These are phyloP conservation scores for Diachasma alloeum DNA, from an alignment of 1,140 invertebrate species.

Conservation along the genomic window DNA sequence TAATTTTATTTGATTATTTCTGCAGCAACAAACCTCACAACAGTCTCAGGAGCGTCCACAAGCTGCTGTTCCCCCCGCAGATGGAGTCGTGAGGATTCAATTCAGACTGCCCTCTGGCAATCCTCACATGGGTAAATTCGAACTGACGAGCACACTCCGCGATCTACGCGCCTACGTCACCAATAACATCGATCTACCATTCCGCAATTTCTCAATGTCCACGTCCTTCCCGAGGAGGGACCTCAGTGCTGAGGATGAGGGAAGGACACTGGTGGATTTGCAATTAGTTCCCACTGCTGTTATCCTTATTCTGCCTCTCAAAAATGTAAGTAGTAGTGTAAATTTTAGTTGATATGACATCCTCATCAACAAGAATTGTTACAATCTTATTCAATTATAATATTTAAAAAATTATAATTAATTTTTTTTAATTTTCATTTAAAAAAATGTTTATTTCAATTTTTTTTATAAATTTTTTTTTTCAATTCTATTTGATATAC, in stretches of 20 bases:
- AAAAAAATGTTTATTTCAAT: too few species aligned
- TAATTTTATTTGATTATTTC: slow-evolving; percentile 12
- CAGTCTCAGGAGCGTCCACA: slow-evolving; percentile 27
- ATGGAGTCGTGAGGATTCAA: slow-evolving; percentile 74
- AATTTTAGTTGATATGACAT: too few species aligned
- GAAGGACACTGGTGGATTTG: slow-evolving; percentile 72
- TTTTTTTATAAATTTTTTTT: too few species aligned
- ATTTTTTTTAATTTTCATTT: too few species aligned
- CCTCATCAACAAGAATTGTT: too few species aligned
- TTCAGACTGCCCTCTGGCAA: slow-evolving; percentile 84
- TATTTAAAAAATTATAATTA: too few species aligned
- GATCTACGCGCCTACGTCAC: slow-evolving; percentile 69
- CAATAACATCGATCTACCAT: slow-evolving; percentile 65
- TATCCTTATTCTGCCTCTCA: slow-evolving; percentile 77
- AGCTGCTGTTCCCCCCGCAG: slow-evolving; percentile 43
- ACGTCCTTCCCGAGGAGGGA: slow-evolving; percentile 82
- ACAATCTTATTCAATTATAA: too few species aligned
- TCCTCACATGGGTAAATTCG: slow-evolving; percentile 72
- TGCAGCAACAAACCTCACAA: slow-evolving; percentile 33
- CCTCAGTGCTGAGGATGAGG: slow-evolving; percentile 72
- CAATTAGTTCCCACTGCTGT: slow-evolving; percentile 82
- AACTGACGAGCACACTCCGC: slow-evolving; percentile 66
- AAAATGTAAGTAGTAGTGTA: slow-evolving; percentile 43
- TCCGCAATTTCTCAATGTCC: slow-evolving; percentile 73
- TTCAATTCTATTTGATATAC: too few species aligned